These are phyloP conservation scores for Ibidorhyncha struthersii DNA, from an alignment of 2,113 vertebrate genomes.

Conservation along the genomic window DNA sequence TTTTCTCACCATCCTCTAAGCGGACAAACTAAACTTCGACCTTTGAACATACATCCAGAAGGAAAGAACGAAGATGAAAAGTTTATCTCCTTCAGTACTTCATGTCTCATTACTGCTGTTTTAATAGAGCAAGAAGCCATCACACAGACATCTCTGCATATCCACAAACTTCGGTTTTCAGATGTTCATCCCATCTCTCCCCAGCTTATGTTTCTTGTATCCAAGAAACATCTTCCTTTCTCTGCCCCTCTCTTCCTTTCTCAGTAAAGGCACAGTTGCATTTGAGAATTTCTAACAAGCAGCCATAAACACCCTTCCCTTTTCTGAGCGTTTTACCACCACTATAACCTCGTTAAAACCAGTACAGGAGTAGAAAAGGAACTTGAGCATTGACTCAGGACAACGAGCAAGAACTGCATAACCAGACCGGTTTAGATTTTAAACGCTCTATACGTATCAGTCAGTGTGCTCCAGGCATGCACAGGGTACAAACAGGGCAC, in stretches of 20 bases:
- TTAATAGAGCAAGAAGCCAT: not conserved
- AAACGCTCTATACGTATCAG: not conserved
- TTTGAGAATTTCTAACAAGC: not conserved
- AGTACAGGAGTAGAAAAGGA: not conserved
- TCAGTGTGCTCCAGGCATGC: not conserved
- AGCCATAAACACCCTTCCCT: not conserved
- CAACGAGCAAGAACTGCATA: not conserved
- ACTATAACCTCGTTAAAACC: not conserved
- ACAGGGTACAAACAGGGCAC: not conserved
- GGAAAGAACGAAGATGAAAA: not conserved
- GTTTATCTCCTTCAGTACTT: not conserved
- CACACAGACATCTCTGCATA: not conserved
- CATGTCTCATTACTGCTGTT: not conserved
- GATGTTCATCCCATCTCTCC: not conserved
- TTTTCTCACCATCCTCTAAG: not conserved
- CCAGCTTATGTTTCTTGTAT: not conserved
- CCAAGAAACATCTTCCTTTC: not conserved
- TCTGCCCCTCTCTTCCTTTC: not conserved
- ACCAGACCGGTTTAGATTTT: not conserved
- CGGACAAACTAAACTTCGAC: not conserved
- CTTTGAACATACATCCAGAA: not conserved
- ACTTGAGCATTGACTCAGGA: not conserved
- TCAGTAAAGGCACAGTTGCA: not conserved
- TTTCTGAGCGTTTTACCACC: not conserved
- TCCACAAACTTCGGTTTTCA: not conserved